These are phyloP conservation scores for Myxocyprinus asiaticus DNA, from an alignment of 2,113 vertebrate species.

Conservation along the genomic window DNA sequence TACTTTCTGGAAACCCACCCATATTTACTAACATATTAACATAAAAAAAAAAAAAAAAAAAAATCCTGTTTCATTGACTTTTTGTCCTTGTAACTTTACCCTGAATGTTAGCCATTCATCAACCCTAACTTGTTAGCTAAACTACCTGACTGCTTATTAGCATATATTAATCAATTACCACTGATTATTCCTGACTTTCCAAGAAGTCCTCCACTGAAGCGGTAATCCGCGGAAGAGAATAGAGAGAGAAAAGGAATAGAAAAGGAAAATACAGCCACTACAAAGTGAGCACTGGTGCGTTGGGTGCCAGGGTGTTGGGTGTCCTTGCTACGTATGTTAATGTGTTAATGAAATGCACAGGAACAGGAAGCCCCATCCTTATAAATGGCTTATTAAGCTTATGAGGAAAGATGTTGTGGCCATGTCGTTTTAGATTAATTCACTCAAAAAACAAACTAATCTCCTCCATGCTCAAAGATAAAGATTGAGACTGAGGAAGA, in stretches of 20 bases:
- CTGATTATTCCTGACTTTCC: constrained; percentile 67
- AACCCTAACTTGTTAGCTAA: too few relatives aligned
- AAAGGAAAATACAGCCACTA: constrained; percentile 56
- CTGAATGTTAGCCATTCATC: background rate
- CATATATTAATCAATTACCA: constrained; percentile 57
- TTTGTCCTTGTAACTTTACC: constrained; percentile 39
- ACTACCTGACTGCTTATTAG: constrained; percentile 50
- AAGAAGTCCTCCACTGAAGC: constrained; percentile 56
- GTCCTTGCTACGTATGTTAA: constrained; percentile 71
- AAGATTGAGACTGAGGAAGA: constrained; percentile 9
- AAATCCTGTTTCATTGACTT: background rate
- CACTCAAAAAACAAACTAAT: constrained; percentile 84
- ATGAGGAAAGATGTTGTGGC: constrained; percentile 90
- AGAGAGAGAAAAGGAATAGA: constrained; percentile 25
- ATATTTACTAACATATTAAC: constrained; percentile 21
- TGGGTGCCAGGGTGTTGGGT: background rate
- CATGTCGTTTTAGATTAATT: constrained; percentile 92
- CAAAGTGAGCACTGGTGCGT: constrained; percentile 51
- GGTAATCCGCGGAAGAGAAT: constrained; percentile 20
- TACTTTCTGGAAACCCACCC: background rate
- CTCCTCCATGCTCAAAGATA: background rate
- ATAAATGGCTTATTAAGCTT: constrained; percentile 94
- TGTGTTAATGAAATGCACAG: constrained; percentile 88
- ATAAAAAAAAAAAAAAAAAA: too few relatives aligned
- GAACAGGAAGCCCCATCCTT: constrained; percentile 79